Percentiles rank a stretch among this genome's conserved stretches.
Conservation (phyloP, 2,797 vertebrate genomes). For the Psittacula echo region DNA sequence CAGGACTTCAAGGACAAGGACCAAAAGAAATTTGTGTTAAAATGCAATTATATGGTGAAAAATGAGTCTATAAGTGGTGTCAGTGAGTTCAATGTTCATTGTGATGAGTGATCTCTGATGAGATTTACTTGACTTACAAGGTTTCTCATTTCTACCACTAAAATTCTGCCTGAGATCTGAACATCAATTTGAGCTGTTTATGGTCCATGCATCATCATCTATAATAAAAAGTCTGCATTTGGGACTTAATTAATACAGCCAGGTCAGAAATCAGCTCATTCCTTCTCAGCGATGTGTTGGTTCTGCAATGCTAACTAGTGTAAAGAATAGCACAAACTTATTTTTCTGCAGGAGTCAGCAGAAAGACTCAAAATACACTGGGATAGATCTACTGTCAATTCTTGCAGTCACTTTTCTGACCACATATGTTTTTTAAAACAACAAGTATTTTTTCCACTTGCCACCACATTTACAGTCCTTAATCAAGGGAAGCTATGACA, state of each 20-base stretch:
- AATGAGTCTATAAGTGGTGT: constrained; percentile 20
- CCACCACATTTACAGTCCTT: constrained; percentile 10
- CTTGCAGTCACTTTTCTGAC: not conserved
- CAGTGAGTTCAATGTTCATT: not conserved
- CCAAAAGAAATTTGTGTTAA: constrained; percentile 11
- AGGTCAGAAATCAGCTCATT: constrained; percentile 65
- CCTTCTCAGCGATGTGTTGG: constrained; percentile 45
- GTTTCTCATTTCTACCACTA: constrained; percentile 60
- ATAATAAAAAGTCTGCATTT: constrained; percentile 63
- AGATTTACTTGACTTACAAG: constrained; percentile 68
- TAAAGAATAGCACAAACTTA: constrained; percentile 32
- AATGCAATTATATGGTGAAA: constrained; percentile 36
- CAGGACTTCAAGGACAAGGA: constrained; percentile 31
- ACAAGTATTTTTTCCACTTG: not conserved
- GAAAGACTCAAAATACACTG: constrained; percentile 17
- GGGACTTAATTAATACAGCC: constrained; percentile 73
- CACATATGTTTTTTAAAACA: constrained; percentile 13
- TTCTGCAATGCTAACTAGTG: constrained; percentile 35
- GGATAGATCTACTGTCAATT: constrained; percentile 8
- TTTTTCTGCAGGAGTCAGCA: constrained; percentile 52
- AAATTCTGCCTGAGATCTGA: constrained; percentile 63
- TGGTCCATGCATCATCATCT: constrained; percentile 52
- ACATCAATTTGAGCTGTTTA: constrained; percentile 59
- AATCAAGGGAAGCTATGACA: not conserved
- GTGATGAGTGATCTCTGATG: constrained; percentile 40